A percentile compares a stretch with the other conserved stretches of the same genome.
Conservation (phyloP, 2,113 vertebrate genomes). For the Hymenochirus boettgeri region DNA sequence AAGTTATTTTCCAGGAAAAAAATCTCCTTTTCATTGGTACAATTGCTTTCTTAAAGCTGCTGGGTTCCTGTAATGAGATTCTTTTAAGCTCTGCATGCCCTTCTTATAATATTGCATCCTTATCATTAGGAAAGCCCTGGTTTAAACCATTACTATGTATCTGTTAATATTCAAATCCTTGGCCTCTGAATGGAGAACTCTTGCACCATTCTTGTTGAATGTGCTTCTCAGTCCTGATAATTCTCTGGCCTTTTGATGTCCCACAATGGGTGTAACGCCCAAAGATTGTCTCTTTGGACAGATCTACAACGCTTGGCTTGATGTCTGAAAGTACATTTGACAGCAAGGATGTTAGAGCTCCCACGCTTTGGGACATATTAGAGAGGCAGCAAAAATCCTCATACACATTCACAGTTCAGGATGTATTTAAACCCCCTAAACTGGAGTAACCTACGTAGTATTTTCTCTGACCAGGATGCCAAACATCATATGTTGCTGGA, state of each 20-base stretch:
- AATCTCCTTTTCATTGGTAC: constrained; percentile 12
- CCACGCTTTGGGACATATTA: constrained; percentile 55
- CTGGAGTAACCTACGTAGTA: not conserved
- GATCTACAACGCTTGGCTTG: constrained; percentile 70
- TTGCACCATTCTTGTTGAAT: constrained; percentile 62
- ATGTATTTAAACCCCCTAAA: not conserved
- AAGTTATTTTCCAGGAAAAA: constrained; percentile 38
- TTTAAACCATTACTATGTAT: constrained; percentile 49
- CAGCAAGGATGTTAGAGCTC: constrained; percentile 63
- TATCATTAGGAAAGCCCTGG: constrained; percentile 48
- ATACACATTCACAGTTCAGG: not conserved
- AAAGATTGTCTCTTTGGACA: constrained; percentile 73
- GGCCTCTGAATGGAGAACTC: constrained; percentile 53
- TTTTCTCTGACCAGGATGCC: not conserved
- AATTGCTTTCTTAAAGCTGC: constrained; percentile 32
- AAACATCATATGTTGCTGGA: too few relatives aligned
- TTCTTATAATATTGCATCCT: constrained; percentile 53
- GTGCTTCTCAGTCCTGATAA: constrained; percentile 53
- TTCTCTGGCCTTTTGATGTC: constrained; percentile 66
- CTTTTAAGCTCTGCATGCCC: constrained; percentile 47
- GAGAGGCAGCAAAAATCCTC: constrained; percentile 41
- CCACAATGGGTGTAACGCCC: constrained; percentile 65
- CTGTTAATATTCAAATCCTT: constrained; percentile 55
- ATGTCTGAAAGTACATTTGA: constrained; percentile 66
- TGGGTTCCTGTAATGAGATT: constrained; percentile 45